These are phyloP conservation scores for Eustalomyia histrio DNA, from an alignment of 2,888 invertebrate genomes.

Conservation along the genomic window DNA sequence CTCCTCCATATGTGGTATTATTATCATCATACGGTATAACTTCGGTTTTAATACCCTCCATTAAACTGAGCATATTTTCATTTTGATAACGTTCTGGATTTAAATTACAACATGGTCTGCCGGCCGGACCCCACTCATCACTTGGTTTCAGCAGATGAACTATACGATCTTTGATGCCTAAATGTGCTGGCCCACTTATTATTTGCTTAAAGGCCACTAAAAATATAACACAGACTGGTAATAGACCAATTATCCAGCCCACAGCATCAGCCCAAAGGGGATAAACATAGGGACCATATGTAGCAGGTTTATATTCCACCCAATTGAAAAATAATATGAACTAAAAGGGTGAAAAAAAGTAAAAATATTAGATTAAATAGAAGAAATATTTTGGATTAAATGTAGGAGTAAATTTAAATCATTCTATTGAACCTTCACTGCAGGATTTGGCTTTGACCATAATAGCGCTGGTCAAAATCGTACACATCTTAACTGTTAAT, in stretches of 20 bases:
- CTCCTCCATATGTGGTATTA: slow-evolving; percentile 57
- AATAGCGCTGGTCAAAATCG: too few species aligned
- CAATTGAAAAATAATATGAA: slow-evolving; percentile 89
- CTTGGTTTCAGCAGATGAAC: slow-evolving; percentile 84
- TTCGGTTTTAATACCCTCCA: slow-evolving; percentile 72
- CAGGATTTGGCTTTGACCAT: too few species aligned
- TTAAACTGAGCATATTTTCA: slow-evolving; percentile 80
- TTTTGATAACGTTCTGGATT: slow-evolving; percentile 75
- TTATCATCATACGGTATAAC: slow-evolving; percentile 70
- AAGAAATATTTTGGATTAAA: too few species aligned
- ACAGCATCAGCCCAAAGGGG: slow-evolving; percentile 89
- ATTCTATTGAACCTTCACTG: too few species aligned
- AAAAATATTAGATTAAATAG: background rate
- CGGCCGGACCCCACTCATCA: slow-evolving; percentile 85
- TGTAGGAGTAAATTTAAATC: too few species aligned
- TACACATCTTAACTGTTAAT: too few species aligned
- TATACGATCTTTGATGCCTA: slow-evolving; percentile 82
- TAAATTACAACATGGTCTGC: slow-evolving; percentile 76
- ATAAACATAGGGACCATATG: slow-evolving; percentile 87
- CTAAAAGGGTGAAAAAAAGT: slow-evolving; percentile 77
- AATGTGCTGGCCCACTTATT: slow-evolving; percentile 82
- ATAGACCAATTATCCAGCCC: slow-evolving; percentile 88
- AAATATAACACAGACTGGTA: slow-evolving; percentile 86
- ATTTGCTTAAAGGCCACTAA: slow-evolving; percentile 82
- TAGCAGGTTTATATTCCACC: slow-evolving; percentile 88